These are phyloP conservation scores for Tragelaphus imberbis DNA, from an alignment of 2,113 vertebrate species.

Conservation along the genomic window DNA sequence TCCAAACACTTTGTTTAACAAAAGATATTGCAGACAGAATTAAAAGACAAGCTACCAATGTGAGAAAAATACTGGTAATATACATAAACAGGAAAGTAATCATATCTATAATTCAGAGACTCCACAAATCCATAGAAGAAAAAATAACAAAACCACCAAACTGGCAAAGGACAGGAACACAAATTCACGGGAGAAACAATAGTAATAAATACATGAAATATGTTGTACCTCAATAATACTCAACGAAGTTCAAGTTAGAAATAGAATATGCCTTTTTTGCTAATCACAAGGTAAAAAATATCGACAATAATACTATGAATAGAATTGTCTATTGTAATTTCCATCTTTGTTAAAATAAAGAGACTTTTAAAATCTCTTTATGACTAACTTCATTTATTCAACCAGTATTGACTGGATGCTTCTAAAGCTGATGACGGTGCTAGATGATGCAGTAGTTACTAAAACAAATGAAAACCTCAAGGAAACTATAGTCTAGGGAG, in stretches of 20 bases:
- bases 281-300: not conserved
- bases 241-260: not conserved
- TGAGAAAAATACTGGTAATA: not conserved
- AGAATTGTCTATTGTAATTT: not conserved
- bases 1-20: not conserved
- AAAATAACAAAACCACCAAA: not conserved
- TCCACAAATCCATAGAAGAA: not conserved
- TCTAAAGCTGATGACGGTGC: not conserved
- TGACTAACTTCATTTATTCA: not conserved
- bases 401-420: not conserved
- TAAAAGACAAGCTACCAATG: not conserved
- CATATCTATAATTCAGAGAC: not conserved
- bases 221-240: not conserved
- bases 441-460: not conserved
- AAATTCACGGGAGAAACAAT: not conserved
- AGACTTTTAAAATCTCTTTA: not conserved
- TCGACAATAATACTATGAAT: not conserved
- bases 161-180: not conserved
- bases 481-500: not conserved
- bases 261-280: not conserved
- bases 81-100: not conserved
- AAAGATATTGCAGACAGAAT: not conserved
- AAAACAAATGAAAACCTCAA: not conserved
- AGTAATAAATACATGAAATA: not conserved
- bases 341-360: not conserved